phyloP scores from a whole-genome alignment of 2,113 vertebrate species.

The Addax nasomaculatus region DNA sequence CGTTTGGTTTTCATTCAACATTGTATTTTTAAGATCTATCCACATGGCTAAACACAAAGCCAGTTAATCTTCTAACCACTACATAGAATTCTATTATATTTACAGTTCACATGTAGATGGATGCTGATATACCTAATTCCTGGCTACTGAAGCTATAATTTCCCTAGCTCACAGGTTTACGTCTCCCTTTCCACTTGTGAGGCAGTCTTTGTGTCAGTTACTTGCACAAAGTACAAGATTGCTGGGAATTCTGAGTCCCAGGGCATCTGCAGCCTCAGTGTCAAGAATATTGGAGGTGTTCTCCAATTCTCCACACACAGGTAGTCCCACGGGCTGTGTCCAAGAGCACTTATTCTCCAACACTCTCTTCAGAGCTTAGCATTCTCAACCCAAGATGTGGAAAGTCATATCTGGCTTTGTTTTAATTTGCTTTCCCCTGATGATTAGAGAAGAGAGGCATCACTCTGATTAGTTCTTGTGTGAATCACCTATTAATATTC shows the following conservation, averaged over 20 bases:
- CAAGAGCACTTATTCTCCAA: neutral
- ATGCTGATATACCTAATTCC: neutral
- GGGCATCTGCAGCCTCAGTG: neutral
- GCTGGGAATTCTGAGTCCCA: neutral
- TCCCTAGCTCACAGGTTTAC: neutral
- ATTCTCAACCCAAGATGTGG: neutral
- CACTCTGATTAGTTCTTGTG: neutral
- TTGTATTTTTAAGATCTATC: neutral
- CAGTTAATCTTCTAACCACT: neutral
- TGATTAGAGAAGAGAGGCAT: neutral
- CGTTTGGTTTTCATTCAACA: neutral
- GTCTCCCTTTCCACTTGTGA: neutral
- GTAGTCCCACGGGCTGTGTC: too few relatives aligned
- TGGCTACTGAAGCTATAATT: neutral
- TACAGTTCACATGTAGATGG: neutral
- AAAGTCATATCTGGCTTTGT: neutral
- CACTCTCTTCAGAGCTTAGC: neutral
- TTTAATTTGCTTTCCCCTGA: neutral
- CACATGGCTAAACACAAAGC: neutral
- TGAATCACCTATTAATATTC: neutral
- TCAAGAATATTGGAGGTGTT: neutral
- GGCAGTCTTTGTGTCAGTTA: neutral
- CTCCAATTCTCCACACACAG: accelerated
- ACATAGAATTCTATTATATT: neutral
- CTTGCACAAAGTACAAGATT: neutral